Conservation (phyloP, 1,140 invertebrate genomes). For the Euwallacea fornicatus region DNA sequence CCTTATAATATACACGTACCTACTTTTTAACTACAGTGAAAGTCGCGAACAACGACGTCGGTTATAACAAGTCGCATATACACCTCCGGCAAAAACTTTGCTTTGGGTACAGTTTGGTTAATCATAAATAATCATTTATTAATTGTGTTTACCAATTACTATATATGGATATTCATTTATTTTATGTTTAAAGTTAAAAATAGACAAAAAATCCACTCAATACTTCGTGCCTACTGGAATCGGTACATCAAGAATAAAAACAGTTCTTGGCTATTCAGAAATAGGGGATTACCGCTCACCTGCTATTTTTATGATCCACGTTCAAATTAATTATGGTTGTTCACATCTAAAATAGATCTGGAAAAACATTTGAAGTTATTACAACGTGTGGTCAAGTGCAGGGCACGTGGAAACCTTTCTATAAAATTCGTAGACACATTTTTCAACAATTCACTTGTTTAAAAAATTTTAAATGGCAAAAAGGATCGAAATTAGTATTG, state of each 20-base stretch:
- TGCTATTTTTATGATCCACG: background rate
- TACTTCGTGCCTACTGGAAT: background rate
- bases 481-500: too few species aligned
- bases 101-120: too few species aligned
- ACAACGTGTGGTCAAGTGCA: background rate
- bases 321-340: background rate
- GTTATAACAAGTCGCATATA: background rate
- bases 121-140: too few species aligned
- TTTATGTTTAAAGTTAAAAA: background rate
- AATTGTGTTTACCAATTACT: background rate
- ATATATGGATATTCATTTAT: background rate
- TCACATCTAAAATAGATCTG: background rate
- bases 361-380: background rate
- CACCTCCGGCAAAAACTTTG: too few species aligned
- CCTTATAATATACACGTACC: slow-evolving; percentile 1
- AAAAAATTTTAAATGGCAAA: too few species aligned
- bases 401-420: too few species aligned
- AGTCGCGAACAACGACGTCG: background rate
- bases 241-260: background rate
- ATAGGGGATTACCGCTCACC: too few species aligned
- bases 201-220: background rate
- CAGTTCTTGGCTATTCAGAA: background rate
- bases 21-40: background rate
- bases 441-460: too few species aligned
- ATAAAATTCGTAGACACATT: too few species aligned